Evolutionary conservation across 2,797 vertebrate species (phyloP), one percentile per base, ranked within the genome.

Genomic region (Eutrigla gurnardus): DNA sequence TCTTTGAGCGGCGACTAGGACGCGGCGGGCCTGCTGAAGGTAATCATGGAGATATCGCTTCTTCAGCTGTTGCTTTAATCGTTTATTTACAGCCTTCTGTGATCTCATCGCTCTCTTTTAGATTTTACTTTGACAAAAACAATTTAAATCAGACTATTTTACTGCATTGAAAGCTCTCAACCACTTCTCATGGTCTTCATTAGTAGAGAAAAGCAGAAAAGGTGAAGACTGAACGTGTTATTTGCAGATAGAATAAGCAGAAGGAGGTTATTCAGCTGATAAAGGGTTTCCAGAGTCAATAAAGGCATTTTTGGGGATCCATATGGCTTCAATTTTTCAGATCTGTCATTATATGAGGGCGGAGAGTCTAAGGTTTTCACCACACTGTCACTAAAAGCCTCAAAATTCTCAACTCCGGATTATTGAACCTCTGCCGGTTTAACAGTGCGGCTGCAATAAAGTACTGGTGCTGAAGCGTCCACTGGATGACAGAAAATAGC

Each of bases 281-380:
- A 25, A 8, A n/a, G 45, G 5, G 3, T 52, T 18, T 58, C 25
- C 39, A 25, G 25, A 17, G 4, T 7, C 18, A 18, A 64, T 47
- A 8, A 67, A 37, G 15, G 37, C 4, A 7, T 25, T 47, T 55
- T 43, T 17, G 40, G 14, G 3, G 18, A 61, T 58, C 36, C 77
- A 73, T 25, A 14, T 73, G 59, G 49, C 45, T 61, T 47, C 17
- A 68, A 36, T 67, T 49, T 64, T 7, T 54, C 54, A 43, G 61
- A 78, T 79, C 79, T 85, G 78, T 78, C 75, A 78, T 79, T 72
- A 83, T 6, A n/a, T 1, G 47, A 82, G 76, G 76, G 75, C 14
- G 77, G 71, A 65, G 81, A 71, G 50, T 18, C 52, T 15, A 14
- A 61, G 74, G 47, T n/a, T 67, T 47, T n/a, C 15, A 83, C 78